Evolutionary conservation across 1,140 invertebrate species (phyloP).

Genomic region (Bombus terrestris): DNA sequence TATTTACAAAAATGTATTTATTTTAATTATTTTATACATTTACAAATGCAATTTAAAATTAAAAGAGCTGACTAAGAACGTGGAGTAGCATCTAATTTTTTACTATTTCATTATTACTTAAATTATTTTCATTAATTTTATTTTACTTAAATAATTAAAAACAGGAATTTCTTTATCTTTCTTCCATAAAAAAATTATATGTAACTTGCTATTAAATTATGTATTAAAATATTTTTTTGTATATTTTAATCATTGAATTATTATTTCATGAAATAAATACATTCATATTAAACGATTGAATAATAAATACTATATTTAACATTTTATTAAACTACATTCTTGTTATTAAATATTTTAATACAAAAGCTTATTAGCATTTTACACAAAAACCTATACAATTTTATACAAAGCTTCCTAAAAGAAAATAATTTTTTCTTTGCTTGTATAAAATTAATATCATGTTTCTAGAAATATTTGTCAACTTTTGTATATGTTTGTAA

Average conservation of each 20-base stretch:
- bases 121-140: neutral
- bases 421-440: neutral
- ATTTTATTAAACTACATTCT: neutral
- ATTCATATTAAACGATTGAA: neutral
- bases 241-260: neutral
- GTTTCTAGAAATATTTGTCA: neutral
- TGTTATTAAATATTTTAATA: neutral
- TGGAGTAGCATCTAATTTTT: too few relatives aligned
- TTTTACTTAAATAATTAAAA: neutral
- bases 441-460: neutral
- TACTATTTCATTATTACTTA: neutral
- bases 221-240: neutral
- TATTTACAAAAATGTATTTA: constrained; percentile 1
- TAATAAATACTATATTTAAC: neutral
- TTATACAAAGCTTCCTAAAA: neutral
- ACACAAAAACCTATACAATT: neutral
- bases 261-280: neutral
- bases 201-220: neutral
- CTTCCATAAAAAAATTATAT: neutral
- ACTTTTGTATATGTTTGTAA: neutral
- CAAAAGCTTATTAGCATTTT: neutral
- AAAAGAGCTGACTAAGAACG: neutral
- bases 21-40: constrained; percentile 5
- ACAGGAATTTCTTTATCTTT: neutral
- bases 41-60: neutral